Conservation (phyloP, 2,797 vertebrate species). For the Sebastes elongatus region DNA sequence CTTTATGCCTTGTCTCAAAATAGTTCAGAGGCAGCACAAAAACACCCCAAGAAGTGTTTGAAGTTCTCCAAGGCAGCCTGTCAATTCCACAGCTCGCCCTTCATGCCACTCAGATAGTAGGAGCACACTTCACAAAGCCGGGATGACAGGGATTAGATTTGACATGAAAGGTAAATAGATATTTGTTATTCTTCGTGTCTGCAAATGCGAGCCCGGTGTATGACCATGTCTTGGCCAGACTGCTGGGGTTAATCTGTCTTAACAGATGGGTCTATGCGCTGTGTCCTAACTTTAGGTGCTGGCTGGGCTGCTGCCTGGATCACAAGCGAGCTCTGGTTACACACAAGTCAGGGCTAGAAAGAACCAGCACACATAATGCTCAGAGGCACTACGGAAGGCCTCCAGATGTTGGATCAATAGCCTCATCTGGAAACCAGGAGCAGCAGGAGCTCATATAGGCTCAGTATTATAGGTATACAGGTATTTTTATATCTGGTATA, state of each 20-base stretch:
- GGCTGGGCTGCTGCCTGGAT: conserved; percentile 53
- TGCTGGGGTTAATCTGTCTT: conserved; percentile 41
- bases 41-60: conserved; percentile 33
- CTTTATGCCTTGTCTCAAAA: conserved; percentile 65
- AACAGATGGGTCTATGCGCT: conserved; percentile 72
- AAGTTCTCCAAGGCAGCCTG: neutral
- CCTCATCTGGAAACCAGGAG: neutral
- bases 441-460: neutral
- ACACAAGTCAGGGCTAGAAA: conserved; percentile 29
- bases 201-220: conserved; percentile 32
- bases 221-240: conserved; percentile 69
- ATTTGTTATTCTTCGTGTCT: conserved; percentile 44
- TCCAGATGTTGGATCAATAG: conserved; percentile 37
- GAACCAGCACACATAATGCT: conserved; percentile 12
- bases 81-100: neutral
- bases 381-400: neutral
- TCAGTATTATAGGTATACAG: neutral
- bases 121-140: neutral
- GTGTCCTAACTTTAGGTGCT: conserved; percentile 70
- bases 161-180: conserved; percentile 18
- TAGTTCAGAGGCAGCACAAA: conserved; percentile 50
- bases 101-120: neutral
- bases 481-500: too few relatives aligned
- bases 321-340: conserved; percentile 66
- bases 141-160: neutral